Percentiles rank a stretch among this genome's conserved stretches.
These are phyloP conservation scores for Sycophila texana DNA, from an alignment of 2,888 invertebrate genomes.

Conservation along the genomic window DNA sequence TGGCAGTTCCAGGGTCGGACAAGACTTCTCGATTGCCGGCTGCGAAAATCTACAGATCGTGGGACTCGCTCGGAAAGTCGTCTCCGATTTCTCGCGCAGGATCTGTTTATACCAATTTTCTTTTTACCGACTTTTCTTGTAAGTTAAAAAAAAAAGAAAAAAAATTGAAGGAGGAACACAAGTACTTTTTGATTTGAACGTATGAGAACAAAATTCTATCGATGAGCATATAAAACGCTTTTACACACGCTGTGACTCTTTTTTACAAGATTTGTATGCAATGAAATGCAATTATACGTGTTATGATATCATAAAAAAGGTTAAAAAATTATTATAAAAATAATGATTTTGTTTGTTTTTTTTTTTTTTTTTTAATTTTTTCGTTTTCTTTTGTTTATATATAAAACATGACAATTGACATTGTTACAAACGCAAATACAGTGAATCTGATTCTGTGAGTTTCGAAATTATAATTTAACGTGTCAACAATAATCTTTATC, in stretches of 20 bases:
- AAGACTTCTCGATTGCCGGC: slow-evolving; percentile 32
- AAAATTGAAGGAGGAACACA: slow-evolving; percentile 16
- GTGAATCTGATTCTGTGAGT: neutral
- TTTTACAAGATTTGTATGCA: slow-evolving; percentile 4
- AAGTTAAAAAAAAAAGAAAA: neutral
- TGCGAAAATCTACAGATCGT: slow-evolving; percentile 31
- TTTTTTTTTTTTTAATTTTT: neutral
- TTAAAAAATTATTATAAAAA: slow-evolving; percentile 34
- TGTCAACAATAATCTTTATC: slow-evolving; percentile 14
- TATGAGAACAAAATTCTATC: neutral
- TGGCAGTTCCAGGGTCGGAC: slow-evolving; percentile 44
- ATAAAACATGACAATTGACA: slow-evolving; percentile 40
- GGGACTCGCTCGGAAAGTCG: slow-evolving; percentile 41
- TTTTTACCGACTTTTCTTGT: slow-evolving; percentile 7
- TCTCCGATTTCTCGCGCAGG: slow-evolving; percentile 23
- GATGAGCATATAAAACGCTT: neutral
- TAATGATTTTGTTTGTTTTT: slow-evolving; percentile 31
- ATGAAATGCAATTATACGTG: slow-evolving; percentile 23
- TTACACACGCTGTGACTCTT: neutral
- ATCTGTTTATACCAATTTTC: slow-evolving; percentile 1
- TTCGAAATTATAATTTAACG: slow-evolving; percentile 5
- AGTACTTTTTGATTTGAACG: slow-evolving; percentile 30
- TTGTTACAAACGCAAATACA: slow-evolving; percentile 17
- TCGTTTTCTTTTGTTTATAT: neutral
- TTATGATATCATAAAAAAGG: slow-evolving; percentile 24